Evolutionary conservation across 2,888 invertebrate species (phyloP).

Genomic region (Eueremaeus valkanovi): DNA sequence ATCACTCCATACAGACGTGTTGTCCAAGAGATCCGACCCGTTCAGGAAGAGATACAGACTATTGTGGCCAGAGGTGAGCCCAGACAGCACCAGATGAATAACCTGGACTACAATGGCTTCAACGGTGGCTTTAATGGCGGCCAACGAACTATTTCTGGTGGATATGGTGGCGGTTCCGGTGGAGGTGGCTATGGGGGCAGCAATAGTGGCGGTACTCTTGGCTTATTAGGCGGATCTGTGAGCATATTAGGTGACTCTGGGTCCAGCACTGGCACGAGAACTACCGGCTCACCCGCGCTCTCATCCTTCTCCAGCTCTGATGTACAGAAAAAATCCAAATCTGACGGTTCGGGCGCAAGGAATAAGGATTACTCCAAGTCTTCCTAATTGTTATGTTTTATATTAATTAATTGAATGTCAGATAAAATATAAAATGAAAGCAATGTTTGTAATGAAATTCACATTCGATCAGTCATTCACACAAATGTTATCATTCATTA

Average conservation of each 20-base stretch:
- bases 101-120: background rate
- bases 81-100: background rate
- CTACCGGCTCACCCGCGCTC: background rate
- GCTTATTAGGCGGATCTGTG: background rate
- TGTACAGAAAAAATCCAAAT: background rate
- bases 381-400: too few species aligned
- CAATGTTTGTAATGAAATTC: too few species aligned
- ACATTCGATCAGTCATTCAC: too few species aligned
- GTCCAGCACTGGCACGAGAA: background rate
- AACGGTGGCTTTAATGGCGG: background rate
- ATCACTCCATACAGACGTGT: slow-evolving; percentile 23
- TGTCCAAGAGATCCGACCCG: slow-evolving; percentile 15
- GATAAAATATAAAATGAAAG: too few species aligned
- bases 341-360: background rate
- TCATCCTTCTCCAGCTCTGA: background rate
- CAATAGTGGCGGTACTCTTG: background rate
- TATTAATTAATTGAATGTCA: too few species aligned
- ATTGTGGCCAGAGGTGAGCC: slow-evolving; percentile 19
- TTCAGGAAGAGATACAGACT: slow-evolving; percentile 12
- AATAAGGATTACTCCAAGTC: background rate
- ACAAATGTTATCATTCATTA: too few species aligned
- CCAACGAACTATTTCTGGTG: background rate
- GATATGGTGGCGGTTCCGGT: background rate
- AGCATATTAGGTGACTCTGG: background rate
- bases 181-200: background rate